Conservation (phyloP, 1,140 invertebrate genomes). For the Dreissena polymorpha region DNA sequence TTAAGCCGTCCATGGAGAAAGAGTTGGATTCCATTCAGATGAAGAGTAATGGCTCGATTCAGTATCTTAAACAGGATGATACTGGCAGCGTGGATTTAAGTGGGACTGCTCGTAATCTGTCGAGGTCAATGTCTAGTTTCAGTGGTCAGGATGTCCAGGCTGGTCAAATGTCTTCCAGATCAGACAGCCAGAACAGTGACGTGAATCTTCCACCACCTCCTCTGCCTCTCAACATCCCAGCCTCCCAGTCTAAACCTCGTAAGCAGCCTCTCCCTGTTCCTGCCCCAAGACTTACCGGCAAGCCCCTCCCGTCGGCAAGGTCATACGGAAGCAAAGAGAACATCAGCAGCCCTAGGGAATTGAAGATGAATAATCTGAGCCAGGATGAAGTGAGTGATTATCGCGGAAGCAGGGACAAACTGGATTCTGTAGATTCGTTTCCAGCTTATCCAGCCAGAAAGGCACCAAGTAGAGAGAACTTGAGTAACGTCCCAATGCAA, state of each 20-base stretch:
- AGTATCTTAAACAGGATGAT: constrained; percentile 47
- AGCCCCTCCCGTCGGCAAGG: constrained; percentile 56
- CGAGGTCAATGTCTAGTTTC: constrained; percentile 68
- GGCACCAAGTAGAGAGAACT: constrained; percentile 36
- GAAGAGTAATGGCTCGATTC: constrained; percentile 54
- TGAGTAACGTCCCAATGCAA: neutral
- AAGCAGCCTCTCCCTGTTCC: constrained; percentile 28
- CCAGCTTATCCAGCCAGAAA: constrained; percentile 14
- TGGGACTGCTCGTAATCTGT: neutral
- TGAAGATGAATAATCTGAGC: constrained; percentile 41
- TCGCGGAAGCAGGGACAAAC: constrained; percentile 55
- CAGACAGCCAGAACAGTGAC: constrained; percentile 24
- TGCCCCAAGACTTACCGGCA: constrained; percentile 47
- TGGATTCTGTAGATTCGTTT: constrained; percentile 43
- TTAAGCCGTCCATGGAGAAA: constrained; percentile 61
- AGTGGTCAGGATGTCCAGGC: constrained; percentile 55
- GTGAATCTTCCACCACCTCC: constrained; percentile 53
- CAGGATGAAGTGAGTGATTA: constrained; percentile 46
- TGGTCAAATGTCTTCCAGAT: neutral
- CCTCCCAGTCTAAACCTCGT: neutral
- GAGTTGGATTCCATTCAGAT: constrained; percentile 60
- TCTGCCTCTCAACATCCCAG: constrained; percentile 53
- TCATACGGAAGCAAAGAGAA: constrained; percentile 55
- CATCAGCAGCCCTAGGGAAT: constrained; percentile 8
- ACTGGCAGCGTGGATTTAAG: constrained; percentile 56